Evolutionary conservation across 2,888 invertebrate genomes (phyloP), one percentile per base, ranked within the genome.

Genomic region (Cepaea hortensis): DNA sequence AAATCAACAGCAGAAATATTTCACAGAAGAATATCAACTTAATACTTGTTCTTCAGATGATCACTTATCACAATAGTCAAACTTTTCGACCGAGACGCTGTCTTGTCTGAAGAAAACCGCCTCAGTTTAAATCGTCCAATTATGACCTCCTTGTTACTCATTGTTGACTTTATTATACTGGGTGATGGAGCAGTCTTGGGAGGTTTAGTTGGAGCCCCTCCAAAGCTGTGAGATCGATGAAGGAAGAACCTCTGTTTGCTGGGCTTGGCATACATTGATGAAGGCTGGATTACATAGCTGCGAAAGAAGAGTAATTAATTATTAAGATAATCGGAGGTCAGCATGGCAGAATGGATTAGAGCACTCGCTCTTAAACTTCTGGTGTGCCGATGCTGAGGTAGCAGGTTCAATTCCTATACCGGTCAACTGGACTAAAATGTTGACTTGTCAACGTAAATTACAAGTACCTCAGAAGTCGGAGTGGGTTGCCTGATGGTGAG

Each of bases 261-360:
- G 13, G 92, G 93, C 81, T 92, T 89, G 46, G 93, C 93, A 86
- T 88, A 90, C 93, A 93, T 93, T 18, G 92, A 91, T 80, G 91
- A 91, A 9, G 93, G 93, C 85, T 93, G 93, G 77, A 93, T 91
- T 13, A 93, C 92, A 88, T 93, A 92, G 48, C 93, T 93, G 35
- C 77, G 83, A 76, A 23, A 87, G 23, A n/a, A 77, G 48, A 46
- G 55, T 55, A 9, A 6, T 55, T 9, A 55, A 55, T 6, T 55
- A 9, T 55, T 9, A 55, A 77, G n/a, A n/a, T 35, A n/a, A n/a
- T n/a, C n/a, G n/a, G n/a, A n/a, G n/a, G n/a, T n/a, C n/a, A n/a
- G n/a, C n/a, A n/a, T n/a, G n/a, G n/a, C n/a, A n/a, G n/a, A n/a
- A n/a, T n/a, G n/a, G n/a, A n/a, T n/a, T n/a, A n/a, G n/a, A n/a